Conservation (phyloP, 2,113 vertebrate species). For the Oplegnathus fasciatus region DNA sequence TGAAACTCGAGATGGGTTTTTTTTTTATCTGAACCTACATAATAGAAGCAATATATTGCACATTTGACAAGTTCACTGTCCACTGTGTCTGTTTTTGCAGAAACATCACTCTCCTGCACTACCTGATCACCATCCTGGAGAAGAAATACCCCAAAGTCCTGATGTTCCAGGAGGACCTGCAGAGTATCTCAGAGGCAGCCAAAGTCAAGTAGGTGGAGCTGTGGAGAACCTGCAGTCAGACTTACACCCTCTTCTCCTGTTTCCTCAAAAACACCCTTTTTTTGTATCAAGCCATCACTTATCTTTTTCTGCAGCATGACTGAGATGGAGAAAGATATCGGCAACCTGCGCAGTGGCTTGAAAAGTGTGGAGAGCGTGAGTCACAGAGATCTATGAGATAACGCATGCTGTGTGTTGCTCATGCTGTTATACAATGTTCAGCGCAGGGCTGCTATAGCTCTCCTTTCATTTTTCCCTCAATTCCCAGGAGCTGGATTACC, state of each 20-base stretch:
- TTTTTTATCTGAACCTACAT: conserved; percentile 11
- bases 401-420: not conserved
- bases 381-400: conserved; percentile 48
- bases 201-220: conserved; percentile 94
- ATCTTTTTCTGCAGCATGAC: conserved; percentile 91
- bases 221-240: not conserved
- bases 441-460: not conserved
- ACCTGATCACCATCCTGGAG: conserved; percentile 98
- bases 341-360: conserved; percentile 92
- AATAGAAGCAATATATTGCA: conserved; percentile 23
- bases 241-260: not conserved
- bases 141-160: conserved; percentile 98
- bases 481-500: conserved; percentile 93
- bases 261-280: not conserved
- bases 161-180: conserved; percentile 91
- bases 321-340: conserved; percentile 97
- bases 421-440: not conserved
- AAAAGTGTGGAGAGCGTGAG: conserved; percentile 96
- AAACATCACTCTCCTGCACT: conserved; percentile 98
- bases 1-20: conserved; percentile 15
- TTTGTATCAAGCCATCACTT: not conserved
- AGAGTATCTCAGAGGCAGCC: conserved; percentile 90
- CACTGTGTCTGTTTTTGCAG: conserved; percentile 76
- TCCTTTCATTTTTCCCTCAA: not conserved
- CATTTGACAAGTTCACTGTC: conserved; percentile 10